phyloP scores from a whole-genome alignment of 1,140 invertebrate genomes.

The Eumeta japonica region DNA sequence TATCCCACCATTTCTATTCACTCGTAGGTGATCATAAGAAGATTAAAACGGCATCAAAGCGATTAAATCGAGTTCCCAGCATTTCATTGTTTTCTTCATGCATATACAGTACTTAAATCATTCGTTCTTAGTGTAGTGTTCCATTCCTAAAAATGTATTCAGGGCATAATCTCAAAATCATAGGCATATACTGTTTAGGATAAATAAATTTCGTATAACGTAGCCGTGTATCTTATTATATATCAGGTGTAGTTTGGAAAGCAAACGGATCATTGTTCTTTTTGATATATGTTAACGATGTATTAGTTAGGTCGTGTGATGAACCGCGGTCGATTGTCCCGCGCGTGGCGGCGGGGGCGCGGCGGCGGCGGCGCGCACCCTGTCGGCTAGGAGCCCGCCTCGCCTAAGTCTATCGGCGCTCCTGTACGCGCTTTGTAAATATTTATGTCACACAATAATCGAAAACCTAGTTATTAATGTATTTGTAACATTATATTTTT shows the following conservation, averaged over 20 bases:
- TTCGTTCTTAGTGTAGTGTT: too few relatives aligned
- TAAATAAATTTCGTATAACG: too few relatives aligned
- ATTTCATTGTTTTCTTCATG: too few relatives aligned
- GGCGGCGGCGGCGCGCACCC: conserved; percentile 12
- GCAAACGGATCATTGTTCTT: not conserved
- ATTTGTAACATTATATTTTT: conserved; percentile 58
- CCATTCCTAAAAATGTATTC: too few relatives aligned
- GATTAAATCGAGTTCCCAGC: too few relatives aligned
- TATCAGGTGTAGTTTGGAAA: not conserved
- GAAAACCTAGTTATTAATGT: conserved; percentile 53
- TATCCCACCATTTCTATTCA: too few relatives aligned
- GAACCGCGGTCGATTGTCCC: not conserved
- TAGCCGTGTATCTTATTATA: too few relatives aligned
- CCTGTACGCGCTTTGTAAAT: conserved; percentile 50
- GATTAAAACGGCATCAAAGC: too few relatives aligned
- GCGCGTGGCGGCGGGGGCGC: conserved; percentile 1
- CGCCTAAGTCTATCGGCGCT: conserved; percentile 39
- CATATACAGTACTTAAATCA: too few relatives aligned
- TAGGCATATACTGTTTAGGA: too few relatives aligned
- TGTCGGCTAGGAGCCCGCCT: conserved; percentile 30
- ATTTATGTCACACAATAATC: conserved; percentile 57
- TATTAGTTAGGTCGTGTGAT: not conserved
- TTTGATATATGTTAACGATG: not conserved
- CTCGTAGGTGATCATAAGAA: too few relatives aligned
- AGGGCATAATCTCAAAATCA: too few relatives aligned